Base-by-base conservation (phyloP, 2,797 vertebrate genomes). In the Chaetophractus vellerosus region DNA sequence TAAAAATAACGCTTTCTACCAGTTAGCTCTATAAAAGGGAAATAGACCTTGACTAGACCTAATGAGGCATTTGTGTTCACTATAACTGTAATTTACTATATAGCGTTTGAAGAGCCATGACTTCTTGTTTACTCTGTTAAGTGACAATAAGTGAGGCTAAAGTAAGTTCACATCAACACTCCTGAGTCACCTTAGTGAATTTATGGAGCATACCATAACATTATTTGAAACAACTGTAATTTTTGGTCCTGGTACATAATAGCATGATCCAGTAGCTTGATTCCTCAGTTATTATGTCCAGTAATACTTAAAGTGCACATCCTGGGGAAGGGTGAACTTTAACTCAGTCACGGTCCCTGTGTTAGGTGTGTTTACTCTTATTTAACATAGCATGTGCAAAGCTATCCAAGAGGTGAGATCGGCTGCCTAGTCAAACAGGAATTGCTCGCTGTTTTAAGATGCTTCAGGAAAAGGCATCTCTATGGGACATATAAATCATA, bases 31-130 rank as follows among this genome's bases (percentile, higher is more conserved):
- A 18, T 96, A 95, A 96, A 96, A 89, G 94, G 94, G 96, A 98
- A 98, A 97, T 83, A 98, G 98, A 96, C 90, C 98, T 97, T 98
- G 97, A 98, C 98, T 95, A 59, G 96, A 85, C n/a, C 92, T 98
- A 98, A 98, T 97, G 98, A 98, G 97, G 95, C 98, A 96, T 97
- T 96, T 97, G 96, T 97, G 96, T 97, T 97, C 66, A 2, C 96
- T 88, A 14, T 96, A 97, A 97, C 97, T 97, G 88, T 96, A 95
- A 98, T 97, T 98, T 97, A 96, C 96, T 93, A 69, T 91, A n/a
- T 91, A 85, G 88, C 81, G 95, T 96, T 95, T 78, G 82, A 96
- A 95, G 97, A 97, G 68, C 90, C 93, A 97, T 97, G 95, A 4
- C n/a, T 98, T 92, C 97, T 97, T 91, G 8, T 98, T 98, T 96